These are phyloP conservation scores for Marmota flaviventris DNA, from an alignment of 2,113 vertebrate genomes.

Conservation along the genomic window DNA sequence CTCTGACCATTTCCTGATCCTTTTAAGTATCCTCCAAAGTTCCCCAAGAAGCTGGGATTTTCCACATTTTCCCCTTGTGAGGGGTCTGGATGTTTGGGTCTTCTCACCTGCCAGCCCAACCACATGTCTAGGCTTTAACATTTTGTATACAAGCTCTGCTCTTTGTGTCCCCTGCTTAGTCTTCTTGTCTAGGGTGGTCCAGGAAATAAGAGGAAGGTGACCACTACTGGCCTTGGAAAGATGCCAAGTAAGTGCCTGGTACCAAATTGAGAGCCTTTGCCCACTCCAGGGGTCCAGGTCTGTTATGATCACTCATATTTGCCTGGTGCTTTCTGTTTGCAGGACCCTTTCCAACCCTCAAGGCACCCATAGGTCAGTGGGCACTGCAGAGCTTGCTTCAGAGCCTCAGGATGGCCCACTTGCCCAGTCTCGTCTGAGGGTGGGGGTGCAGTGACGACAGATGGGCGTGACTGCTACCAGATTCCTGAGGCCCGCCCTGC, in stretches of 20 bases:
- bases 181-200: neutral
- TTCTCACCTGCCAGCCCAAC: neutral
- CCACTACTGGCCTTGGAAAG: neutral
- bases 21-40: neutral
- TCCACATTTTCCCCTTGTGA: neutral
- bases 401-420: slow-evolving; percentile 34
- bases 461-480: slow-evolving; percentile 90
- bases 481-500: slow-evolving; percentile 91
- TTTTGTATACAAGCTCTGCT: too few relatives aligned
- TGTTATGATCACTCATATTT: neutral
- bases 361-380: neutral
- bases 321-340: neutral
- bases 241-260: neutral
- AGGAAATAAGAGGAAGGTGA: neutral
- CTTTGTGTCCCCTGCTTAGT: neutral
- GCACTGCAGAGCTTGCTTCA: neutral
- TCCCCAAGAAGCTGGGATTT: slow-evolving; percentile 18
- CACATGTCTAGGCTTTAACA: neutral
- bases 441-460: slow-evolving; percentile 34
- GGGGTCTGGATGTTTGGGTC: neutral
- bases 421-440: slow-evolving; percentile 69
- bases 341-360: neutral
- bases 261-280: neutral
- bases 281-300: too few relatives aligned
- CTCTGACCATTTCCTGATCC: neutral